These are phyloP conservation scores for Scaptodrosophila latifasciaeformis DNA, from an alignment of 2,888 invertebrate species.

Conservation along the genomic window DNA sequence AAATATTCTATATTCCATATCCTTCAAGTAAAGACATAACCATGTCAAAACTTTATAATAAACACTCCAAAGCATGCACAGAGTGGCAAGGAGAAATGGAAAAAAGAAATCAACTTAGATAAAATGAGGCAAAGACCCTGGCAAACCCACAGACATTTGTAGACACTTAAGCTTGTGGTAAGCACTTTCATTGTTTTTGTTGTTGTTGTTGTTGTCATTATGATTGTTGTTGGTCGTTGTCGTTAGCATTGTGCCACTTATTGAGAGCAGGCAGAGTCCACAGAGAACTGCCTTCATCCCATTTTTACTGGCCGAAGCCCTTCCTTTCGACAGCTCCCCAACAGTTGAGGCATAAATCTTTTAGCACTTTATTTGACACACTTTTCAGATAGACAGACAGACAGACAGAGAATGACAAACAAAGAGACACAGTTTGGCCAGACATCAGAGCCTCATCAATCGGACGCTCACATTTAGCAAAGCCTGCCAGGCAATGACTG, in stretches of 20 bases:
- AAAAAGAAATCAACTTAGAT: slow-evolving; percentile 17
- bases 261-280: slow-evolving; percentile 57
- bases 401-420: slow-evolving; percentile 1
- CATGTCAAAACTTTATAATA: slow-evolving; percentile 1
- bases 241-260: slow-evolving; percentile 42
- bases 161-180: slow-evolving; percentile 57
- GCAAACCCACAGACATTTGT: slow-evolving; percentile 30
- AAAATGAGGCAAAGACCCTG: too few relatives aligned
- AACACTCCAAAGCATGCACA: slow-evolving; percentile 5
- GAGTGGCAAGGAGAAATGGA: slow-evolving; percentile 29
- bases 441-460: slow-evolving; percentile 49
- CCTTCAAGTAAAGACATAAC: too few relatives aligned
- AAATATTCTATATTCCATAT: too few relatives aligned
- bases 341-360: slow-evolving; percentile 50
- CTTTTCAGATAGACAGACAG: slow-evolving; percentile 31
- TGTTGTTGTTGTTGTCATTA: neutral
- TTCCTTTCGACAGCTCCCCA: neutral
- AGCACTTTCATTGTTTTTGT: slow-evolving; percentile 23
- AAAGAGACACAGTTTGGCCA: neutral
- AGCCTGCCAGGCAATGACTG: too few relatives aligned
- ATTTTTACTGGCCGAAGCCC: neutral
- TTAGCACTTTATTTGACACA: slow-evolving; percentile 69
- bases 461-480: slow-evolving; percentile 47
- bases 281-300: slow-evolving; percentile 24
- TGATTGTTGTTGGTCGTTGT: slow-evolving; percentile 22